These are phyloP conservation scores for Ariopsis seemanni DNA, from an alignment of 2,113 vertebrate genomes.

Conservation along the genomic window DNA sequence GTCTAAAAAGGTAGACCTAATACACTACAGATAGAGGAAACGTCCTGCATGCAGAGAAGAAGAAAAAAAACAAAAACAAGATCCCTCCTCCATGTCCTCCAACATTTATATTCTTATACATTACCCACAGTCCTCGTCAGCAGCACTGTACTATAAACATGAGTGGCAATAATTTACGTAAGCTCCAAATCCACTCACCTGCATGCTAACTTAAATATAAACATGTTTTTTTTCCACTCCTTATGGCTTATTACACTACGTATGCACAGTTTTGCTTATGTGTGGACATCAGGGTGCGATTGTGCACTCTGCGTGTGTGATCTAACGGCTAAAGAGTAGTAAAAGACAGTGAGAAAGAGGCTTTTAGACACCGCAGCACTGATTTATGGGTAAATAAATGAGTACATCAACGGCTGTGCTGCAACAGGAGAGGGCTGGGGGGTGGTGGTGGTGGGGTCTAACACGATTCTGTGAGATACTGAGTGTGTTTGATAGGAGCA, in stretches of 20 bases:
- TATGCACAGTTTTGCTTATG: conserved; percentile 20
- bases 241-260: background rate
- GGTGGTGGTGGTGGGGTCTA: background rate
- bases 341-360: conserved; percentile 17
- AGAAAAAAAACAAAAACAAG: background rate
- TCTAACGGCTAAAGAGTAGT: conserved; percentile 1
- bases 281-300: background rate
- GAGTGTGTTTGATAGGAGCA: conserved; percentile 12
- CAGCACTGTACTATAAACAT: conserved; percentile 9
- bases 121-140: background rate
- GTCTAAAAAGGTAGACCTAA: background rate
- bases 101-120: background rate
- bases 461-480: conserved; percentile 37
- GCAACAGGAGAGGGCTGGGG: conserved; percentile 37
- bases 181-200: background rate
- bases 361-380: conserved; percentile 26
- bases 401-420: conserved; percentile 33
- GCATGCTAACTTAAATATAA: conserved; percentile 1
- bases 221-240: background rate
- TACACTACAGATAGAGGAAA: background rate
- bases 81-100: background rate
- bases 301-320: conserved; percentile 29
- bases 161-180: conserved; percentile 12
- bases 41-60: background rate
- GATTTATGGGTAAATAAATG: conserved; percentile 54